Percentiles rank a stretch among this genome's conserved stretches.
These are phyloP conservation scores for Scaptomyza caliginosa DNA, from an alignment of 2,888 invertebrate genomes.

Conservation along the genomic window DNA sequence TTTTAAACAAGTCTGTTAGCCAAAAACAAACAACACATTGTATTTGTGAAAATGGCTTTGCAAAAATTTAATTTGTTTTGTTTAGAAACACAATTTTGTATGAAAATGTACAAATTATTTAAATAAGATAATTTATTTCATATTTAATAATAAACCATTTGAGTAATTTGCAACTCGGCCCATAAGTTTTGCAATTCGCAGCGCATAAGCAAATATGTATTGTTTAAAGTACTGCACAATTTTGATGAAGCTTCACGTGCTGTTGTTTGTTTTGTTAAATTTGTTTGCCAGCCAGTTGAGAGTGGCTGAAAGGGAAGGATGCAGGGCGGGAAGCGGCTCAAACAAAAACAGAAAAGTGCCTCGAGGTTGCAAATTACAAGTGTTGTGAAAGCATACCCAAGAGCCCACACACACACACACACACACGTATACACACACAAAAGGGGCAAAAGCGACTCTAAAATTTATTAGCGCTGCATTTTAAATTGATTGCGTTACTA, in stretches of 20 bases:
- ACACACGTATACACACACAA: not conserved
- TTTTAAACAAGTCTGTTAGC: no score
- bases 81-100: no score
- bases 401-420: constrained; percentile 4
- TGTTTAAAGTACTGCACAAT: not conserved
- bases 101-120: not conserved
- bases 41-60: no score
- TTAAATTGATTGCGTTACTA: constrained; percentile 64
- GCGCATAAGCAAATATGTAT: not conserved
- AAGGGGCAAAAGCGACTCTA: constrained; percentile 27
- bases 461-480: constrained; percentile 65
- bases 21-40: no score
- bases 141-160: not conserved
- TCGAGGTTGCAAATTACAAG: constrained; percentile 13
- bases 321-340: not conserved
- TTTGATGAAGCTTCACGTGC: not conserved
- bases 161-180: not conserved
- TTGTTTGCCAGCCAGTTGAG: not conserved
- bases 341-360: not conserved
- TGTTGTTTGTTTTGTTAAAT: constrained; percentile 1
- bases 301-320: not conserved
- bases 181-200: not conserved
- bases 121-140: not conserved
- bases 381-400: constrained; percentile 11
- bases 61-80: no score